Conservation (phyloP, 2,797 vertebrate genomes). For the Protonibea diacanthus region DNA sequence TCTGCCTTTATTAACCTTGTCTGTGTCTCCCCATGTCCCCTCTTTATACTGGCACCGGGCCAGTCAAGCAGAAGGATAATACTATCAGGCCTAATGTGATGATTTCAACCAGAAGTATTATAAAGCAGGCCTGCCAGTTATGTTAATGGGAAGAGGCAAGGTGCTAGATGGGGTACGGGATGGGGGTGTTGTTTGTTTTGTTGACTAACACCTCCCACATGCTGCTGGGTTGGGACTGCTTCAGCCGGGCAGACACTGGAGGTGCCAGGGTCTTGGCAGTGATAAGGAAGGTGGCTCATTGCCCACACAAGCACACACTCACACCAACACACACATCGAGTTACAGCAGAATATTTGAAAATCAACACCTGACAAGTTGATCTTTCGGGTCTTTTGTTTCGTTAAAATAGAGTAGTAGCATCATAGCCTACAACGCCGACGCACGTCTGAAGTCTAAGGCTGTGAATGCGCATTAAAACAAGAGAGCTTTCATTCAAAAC, state of each 20-base stretch:
- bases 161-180: conserved; percentile 60
- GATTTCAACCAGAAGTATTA: conserved; percentile 78
- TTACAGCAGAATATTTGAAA: conserved; percentile 31
- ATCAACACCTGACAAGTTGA: conserved; percentile 43
- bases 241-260: conserved; percentile 61
- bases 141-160: conserved; percentile 69
- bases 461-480: conserved; percentile 16
- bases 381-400: conserved; percentile 36
- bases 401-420: conserved; percentile 33
- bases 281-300: conserved; percentile 49
- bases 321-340: conserved; percentile 10
- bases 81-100: conserved; percentile 70
- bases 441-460: neutral
- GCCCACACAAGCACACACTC: conserved; percentile 42
- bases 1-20: conserved; percentile 78
- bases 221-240: conserved; percentile 59
- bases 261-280: conserved; percentile 70
- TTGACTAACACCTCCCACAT: conserved; percentile 75
- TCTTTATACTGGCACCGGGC: conserved; percentile 63
- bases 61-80: conserved; percentile 69
- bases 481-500: conserved; percentile 27
- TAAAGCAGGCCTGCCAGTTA: conserved; percentile 71
- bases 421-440: conserved; percentile 22
- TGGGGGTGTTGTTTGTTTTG: conserved; percentile 69
- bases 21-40: conserved; percentile 58